A percentile compares a stretch with the other conserved stretches of the same genome.
Evolutionary conservation across 2,797 vertebrate genomes (phyloP).

Genomic region (Malurus leucopterus): DNA sequence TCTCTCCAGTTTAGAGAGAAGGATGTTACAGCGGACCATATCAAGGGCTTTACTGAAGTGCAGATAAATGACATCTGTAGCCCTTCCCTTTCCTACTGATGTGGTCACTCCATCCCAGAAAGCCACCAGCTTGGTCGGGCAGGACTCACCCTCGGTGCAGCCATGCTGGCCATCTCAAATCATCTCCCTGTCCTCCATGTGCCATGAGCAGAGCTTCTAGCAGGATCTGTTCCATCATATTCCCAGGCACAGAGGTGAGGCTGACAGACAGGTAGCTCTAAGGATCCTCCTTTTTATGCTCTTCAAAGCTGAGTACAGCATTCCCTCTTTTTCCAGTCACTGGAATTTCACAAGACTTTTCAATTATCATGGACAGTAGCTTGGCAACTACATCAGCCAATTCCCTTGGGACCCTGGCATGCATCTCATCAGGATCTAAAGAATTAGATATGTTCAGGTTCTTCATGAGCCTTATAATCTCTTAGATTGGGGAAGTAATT

Average conservation of each 20-base stretch:
- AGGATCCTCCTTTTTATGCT: not conserved
- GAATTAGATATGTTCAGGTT: not conserved
- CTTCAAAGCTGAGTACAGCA: not conserved
- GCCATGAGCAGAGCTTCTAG: not conserved
- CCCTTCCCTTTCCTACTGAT: not conserved
- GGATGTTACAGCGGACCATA: fast-evolving
- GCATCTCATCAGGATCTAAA: fast-evolving
- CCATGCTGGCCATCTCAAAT: fast-evolving
- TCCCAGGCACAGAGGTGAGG: not conserved
- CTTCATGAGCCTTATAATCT: not conserved
- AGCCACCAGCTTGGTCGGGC: not conserved
- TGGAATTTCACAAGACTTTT: not conserved
- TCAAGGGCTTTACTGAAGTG: not conserved
- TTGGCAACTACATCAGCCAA: not conserved
- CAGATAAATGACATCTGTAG: fast-evolving
- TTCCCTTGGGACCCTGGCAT: not conserved
- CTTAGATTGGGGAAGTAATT: not conserved
- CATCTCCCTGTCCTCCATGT: not conserved
- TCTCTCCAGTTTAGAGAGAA: not conserved
- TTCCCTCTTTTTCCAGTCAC: not conserved
- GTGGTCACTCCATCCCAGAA: not conserved
- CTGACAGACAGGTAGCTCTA: not conserved
- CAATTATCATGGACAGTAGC: not conserved
- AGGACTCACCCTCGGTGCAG: not conserved
- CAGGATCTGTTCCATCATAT: not conserved